Evolutionary conservation across 2,888 invertebrate species (phyloP).

Genomic region (Thalpophila matura): DNA sequence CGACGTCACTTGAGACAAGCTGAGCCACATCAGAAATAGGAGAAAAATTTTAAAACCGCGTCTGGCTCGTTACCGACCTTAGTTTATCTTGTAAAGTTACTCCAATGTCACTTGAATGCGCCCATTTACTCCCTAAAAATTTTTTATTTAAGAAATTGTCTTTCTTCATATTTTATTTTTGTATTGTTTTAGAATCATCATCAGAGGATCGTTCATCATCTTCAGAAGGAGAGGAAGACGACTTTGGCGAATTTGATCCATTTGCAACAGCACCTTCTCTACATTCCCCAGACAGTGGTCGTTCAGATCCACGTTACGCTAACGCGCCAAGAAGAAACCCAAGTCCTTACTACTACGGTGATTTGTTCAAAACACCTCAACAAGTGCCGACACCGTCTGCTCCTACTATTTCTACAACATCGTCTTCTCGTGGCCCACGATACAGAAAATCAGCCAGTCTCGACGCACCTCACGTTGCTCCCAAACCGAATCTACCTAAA

Average conservation of each 20-base stretch:
- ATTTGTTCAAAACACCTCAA: slow-evolving; percentile 91
- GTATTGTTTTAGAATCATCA: slow-evolving; percentile 84
- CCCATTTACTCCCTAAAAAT: neutral
- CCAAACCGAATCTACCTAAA: slow-evolving; percentile 91
- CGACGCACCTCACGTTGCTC: slow-evolving; percentile 93
- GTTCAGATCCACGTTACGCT: slow-evolving; percentile 89
- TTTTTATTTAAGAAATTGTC: neutral
- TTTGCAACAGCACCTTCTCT: slow-evolving; percentile 90
- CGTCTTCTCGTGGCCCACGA: slow-evolving; percentile 88
- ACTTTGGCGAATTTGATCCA: slow-evolving; percentile 88
- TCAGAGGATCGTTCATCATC: slow-evolving; percentile 86
- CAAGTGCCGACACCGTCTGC: slow-evolving; percentile 87
- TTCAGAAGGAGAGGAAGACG: slow-evolving; percentile 92
- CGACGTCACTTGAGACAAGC: slow-evolving; percentile 75
- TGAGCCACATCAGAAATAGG: slow-evolving; percentile 72
- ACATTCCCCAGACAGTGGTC: slow-evolving; percentile 93
- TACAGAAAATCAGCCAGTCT: slow-evolving; percentile 94
- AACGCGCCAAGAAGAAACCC: slow-evolving; percentile 93
- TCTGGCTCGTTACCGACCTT: slow-evolving; percentile 73
- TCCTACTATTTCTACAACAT: slow-evolving; percentile 83
- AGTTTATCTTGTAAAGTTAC: slow-evolving; percentile 66
- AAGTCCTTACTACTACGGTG: slow-evolving; percentile 96
- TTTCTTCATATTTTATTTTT: slow-evolving; percentile 18
- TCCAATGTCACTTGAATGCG: slow-evolving; percentile 15
- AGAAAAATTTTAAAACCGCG: slow-evolving; percentile 69